phyloP scores from a whole-genome alignment of 2,797 vertebrate genomes.

The Etheostoma nigrum region DNA sequence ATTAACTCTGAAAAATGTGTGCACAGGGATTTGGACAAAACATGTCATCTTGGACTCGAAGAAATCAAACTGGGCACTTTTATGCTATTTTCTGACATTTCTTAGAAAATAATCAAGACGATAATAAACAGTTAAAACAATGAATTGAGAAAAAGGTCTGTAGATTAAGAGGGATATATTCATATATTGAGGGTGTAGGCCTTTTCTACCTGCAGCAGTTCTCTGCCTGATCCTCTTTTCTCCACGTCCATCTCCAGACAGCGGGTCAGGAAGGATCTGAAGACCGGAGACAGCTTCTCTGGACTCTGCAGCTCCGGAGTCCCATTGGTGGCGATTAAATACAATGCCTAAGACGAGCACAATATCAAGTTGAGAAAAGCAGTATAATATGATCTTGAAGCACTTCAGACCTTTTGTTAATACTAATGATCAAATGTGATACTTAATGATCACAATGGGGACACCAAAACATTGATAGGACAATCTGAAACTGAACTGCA shows the following conservation, averaged over 20 bases:
- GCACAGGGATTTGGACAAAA: no score
- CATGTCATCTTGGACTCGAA: background rate
- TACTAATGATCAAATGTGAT: background rate
- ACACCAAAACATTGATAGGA: background rate
- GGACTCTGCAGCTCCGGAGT: slow-evolving; percentile 98
- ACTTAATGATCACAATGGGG: background rate
- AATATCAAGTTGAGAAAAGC: background rate
- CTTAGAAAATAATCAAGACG: background rate
- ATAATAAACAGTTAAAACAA: background rate
- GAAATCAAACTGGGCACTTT: background rate
- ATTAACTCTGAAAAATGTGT: no score
- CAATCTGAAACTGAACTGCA: background rate
- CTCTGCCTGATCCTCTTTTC: slow-evolving; percentile 95
- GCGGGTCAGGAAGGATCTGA: slow-evolving; percentile 95
- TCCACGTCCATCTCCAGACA: slow-evolving; percentile 99
- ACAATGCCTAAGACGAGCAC: slow-evolving; percentile 88
- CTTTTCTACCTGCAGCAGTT: slow-evolving; percentile 91
- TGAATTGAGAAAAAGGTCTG: background rate
- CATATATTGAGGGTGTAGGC: background rate
- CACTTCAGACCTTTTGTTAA: background rate
- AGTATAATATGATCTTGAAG: background rate
- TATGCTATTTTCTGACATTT: background rate
- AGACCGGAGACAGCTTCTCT: slow-evolving; percentile 95
- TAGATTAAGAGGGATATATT: background rate
- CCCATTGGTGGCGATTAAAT: slow-evolving; percentile 98